Conservation (phyloP, 2,888 invertebrate species). For the Thecocarcelia acutangulata region DNA sequence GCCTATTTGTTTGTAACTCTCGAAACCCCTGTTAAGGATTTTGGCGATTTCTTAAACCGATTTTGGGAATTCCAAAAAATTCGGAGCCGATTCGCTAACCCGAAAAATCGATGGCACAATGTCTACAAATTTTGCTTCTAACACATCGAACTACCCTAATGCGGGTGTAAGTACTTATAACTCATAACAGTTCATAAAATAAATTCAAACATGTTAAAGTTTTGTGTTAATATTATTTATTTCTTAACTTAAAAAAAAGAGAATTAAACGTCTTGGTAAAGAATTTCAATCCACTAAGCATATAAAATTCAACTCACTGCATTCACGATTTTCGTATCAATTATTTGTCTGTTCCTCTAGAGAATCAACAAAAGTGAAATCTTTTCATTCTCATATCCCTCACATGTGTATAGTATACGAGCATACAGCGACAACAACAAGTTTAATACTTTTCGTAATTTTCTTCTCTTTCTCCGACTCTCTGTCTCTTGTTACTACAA, state of each 20-base stretch:
- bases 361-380: slow-evolving; percentile 27
- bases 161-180: too few species aligned
- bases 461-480: slow-evolving; percentile 8
- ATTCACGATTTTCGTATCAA: slow-evolving; percentile 35
- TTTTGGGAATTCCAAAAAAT: too few species aligned
- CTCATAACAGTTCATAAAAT: too few species aligned
- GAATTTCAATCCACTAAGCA: background rate
- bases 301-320: slow-evolving; percentile 1
- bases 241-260: background rate
- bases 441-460: slow-evolving; percentile 19
- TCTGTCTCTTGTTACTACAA: background rate
- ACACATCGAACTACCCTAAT: too few species aligned
- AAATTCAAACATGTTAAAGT: too few species aligned
- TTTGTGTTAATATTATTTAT: too few species aligned
- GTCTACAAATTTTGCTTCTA: too few species aligned
- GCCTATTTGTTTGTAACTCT: too few species aligned
- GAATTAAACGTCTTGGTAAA: background rate
- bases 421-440: slow-evolving; percentile 20
- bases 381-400: slow-evolving; percentile 31
- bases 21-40: too few species aligned
- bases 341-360: slow-evolving; percentile 31
- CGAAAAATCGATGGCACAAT: too few species aligned
- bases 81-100: too few species aligned
- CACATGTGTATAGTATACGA: slow-evolving; percentile 36
- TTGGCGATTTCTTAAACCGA: too few species aligned